Evolutionary conservation across 1,140 invertebrate genomes (phyloP).

Genomic region (Ridgeia piscesae): DNA sequence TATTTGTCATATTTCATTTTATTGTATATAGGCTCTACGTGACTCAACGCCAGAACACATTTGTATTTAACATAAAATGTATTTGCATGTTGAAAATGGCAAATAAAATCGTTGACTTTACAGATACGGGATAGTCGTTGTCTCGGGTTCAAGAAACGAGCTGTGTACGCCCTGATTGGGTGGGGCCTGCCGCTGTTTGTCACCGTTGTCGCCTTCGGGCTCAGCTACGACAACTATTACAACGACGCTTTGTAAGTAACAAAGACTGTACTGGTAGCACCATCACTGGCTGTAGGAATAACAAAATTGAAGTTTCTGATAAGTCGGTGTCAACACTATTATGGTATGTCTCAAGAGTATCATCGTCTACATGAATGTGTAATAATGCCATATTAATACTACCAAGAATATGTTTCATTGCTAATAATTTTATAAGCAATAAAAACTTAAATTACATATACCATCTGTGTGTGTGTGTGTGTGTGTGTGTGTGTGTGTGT

Average conservation of each 20-base stretch:
- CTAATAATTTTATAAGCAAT: neutral
- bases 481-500: too few relatives aligned
- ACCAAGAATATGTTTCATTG: neutral
- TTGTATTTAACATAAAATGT: too few relatives aligned
- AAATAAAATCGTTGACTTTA: neutral
- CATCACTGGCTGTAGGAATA: too few relatives aligned
- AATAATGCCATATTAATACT: neutral
- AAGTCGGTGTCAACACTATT: neutral
- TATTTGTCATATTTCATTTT: too few relatives aligned
- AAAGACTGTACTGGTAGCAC: neutral
- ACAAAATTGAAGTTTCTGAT: neutral
- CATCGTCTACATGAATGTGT: neutral
- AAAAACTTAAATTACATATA: too few relatives aligned
- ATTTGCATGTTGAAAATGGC: too few relatives aligned
- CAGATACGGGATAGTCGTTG: neutral
- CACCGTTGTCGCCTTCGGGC: neutral
- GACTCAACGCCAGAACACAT: too few relatives aligned
- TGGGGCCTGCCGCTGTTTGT: neutral
- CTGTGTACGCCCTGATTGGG: neutral
- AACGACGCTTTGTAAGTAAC: neutral
- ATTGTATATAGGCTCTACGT: too few relatives aligned
- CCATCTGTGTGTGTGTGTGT: too few relatives aligned
- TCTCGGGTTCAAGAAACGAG: neutral
- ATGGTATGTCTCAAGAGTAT: neutral
- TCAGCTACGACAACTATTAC: neutral